These are phyloP conservation scores for Argya squamiceps DNA, from an alignment of 2,797 vertebrate genomes.

Conservation along the genomic window DNA sequence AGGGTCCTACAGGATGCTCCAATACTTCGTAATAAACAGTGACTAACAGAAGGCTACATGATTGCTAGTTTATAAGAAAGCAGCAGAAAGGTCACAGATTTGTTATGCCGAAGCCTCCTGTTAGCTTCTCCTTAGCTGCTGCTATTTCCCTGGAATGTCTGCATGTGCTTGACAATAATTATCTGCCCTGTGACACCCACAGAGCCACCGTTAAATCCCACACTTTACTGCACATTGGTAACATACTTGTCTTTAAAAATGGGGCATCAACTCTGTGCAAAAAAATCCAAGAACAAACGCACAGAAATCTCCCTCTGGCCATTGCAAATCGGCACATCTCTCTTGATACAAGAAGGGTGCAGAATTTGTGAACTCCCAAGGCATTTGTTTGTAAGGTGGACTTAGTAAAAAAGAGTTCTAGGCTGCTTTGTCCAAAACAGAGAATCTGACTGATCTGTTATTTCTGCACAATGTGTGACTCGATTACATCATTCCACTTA, in stretches of 20 bases:
- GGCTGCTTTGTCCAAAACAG: neutral
- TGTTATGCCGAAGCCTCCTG: fast-evolving
- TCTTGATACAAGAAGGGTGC: neutral
- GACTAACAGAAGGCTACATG: neutral
- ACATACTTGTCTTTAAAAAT: neutral
- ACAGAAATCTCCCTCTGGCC: neutral
- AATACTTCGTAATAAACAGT: neutral
- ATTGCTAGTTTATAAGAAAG: neutral
- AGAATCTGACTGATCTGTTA: neutral
- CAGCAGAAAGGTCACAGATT: neutral
- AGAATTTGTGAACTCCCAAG: neutral
- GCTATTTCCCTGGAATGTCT: conserved; percentile 12
- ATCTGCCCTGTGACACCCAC: neutral
- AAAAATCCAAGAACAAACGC: neutral
- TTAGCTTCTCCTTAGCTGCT: neutral
- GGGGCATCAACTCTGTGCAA: neutral
- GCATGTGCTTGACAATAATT: neutral
- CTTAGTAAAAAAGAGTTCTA: neutral
- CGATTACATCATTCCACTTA: neutral
- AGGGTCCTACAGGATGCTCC: neutral
- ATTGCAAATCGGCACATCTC: fast-evolving
- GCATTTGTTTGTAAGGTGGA: neutral
- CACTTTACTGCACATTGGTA: neutral
- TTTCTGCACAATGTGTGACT: conserved; percentile 10
- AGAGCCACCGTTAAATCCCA: neutral